Evolutionary conservation across 2,888 invertebrate genomes (phyloP), one percentile per base, ranked within the genome.

Genomic region (Rhogogaster chlorosoma): DNA sequence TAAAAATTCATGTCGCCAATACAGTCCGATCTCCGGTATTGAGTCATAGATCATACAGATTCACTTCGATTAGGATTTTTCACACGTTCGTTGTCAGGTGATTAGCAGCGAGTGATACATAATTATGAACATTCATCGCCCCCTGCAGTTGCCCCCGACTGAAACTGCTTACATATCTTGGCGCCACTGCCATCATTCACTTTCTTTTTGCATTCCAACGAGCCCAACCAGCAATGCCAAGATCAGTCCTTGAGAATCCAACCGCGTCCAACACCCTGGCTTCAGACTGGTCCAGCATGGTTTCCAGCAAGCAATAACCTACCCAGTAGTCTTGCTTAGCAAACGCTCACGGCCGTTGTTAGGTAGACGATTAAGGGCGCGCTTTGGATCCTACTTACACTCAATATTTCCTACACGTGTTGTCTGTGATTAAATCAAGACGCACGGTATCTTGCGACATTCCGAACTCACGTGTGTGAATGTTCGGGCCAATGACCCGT

Each of bases 171-270:
- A 32, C 49, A 83, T 49, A 83, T 83, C 83, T 83, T 83, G 83
- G 70, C 83, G 83, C 83, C 83, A 67, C 49, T 83, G 67, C 67
- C 70, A 83, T 49, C 32, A 67, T 32, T 83, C 83, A 83, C 67
- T 64, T 83, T 83, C 83, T 70, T 83, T 83, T 83, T 83, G 45
- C 83, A 83, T 83, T 83, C 67, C 83, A 61, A 83, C 67, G 70
- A 67, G n/a, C 67, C 70, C 83, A 45, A 45, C 29, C 67, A 26
- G 83, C 83, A 67, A 83, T 83, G 42, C 83, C 83, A 83, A 83
- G 83, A 83, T 83, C 83, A 83, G 83, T 83, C 83, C 83, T 83
- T 83, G 83, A 83, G 83, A 83, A 83, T 83, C 38, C 67, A 29
- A 70, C 67, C 83, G 70, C 67, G 53, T 12, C 38, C 80, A 53